A percentile compares a stretch with the other conserved stretches of the same genome.
Conservation (phyloP, 1,140 invertebrate species). For the Xylocopa sonorina region DNA sequence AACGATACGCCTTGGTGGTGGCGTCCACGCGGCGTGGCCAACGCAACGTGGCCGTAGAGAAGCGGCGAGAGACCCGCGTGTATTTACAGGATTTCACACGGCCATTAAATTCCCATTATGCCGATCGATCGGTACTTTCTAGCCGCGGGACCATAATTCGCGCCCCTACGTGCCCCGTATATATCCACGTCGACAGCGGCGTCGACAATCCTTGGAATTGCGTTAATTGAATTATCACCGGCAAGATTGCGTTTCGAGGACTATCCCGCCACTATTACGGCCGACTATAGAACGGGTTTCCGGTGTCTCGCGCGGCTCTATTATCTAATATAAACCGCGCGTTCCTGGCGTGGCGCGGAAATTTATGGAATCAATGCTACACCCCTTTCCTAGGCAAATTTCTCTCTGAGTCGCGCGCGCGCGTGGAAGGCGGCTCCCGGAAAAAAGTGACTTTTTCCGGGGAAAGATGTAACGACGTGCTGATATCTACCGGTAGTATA, state of each 20-base stretch:
- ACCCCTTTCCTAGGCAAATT: background rate
- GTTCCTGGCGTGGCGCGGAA: background rate
- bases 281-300: too few species aligned
- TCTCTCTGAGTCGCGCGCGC: background rate
- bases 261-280: slow-evolving; percentile 10
- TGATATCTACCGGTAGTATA: slow-evolving; percentile 53
- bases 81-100: slow-evolving; percentile 67
- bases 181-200: slow-evolving; percentile 27
- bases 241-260: slow-evolving; percentile 21
- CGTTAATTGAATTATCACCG: slow-evolving; percentile 52
- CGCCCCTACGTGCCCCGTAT: slow-evolving; percentile 25
- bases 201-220: slow-evolving; percentile 51
- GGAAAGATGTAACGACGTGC: slow-evolving; percentile 54
- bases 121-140: slow-evolving; percentile 63
- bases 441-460: slow-evolving; percentile 15
- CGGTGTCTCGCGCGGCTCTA: background rate
- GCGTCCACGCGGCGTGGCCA: background rate
- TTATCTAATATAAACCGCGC: slow-evolving; percentile 4
- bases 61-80: slow-evolving; percentile 31
- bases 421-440: too few species aligned
- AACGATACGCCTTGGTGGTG: background rate
- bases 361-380: slow-evolving; percentile 3
- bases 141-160: slow-evolving; percentile 54
- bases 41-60: background rate
- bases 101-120: slow-evolving; percentile 67